Base-by-base conservation (phyloP, 2,113 vertebrate genomes). In the Spizaetus ornatus region DNA sequence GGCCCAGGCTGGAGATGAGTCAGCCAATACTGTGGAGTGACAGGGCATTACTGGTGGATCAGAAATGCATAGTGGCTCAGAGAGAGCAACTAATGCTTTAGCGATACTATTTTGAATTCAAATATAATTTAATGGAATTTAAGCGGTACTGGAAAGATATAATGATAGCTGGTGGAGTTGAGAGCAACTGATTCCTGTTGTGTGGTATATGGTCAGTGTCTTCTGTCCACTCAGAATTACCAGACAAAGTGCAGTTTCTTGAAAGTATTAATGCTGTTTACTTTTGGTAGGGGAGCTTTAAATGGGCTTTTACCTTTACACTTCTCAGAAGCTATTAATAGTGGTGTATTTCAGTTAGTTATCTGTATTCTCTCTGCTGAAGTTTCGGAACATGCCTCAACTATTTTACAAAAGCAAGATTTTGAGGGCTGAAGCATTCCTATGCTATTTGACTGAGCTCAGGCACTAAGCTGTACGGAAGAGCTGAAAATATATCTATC, bases 41-140 rank as follows among this genome's bases (percentile, higher is more conserved):
- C 22, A 34, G 0, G 0, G 6, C 17, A 26, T 25, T 48, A 10
- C 17, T 36, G 34, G 13, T 74, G 32, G 15, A 50, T 69, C 48
- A 72, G 42, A 80, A 92, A 88, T 32, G 34, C 6, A 10, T 16
- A 73, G 40, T 21, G 34, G 6, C 19, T 78, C 53, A 81, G 61
- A 72, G 25, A 56, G 2, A 36, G 12, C 16, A 67, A 56, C 1
- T 38, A 31, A 62, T 62, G 4, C 4, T 56, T 88, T 55, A 48
- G 25, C 31, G 15, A 14, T 15, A 36, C 6, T 42, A 14, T 61
- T 90, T 67, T 76, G 26, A 93, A 40, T 65, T 55, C 36, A 82
- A 48, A 53, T 61, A 20, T 9, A 84, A 38, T 73, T 27, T 52
- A 40, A 55, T 40, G 16, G n/a, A 87, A 65, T 82, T 70, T 50